phyloP scores from a whole-genome alignment of 2,888 invertebrate species.

The Athalia circularis region DNA sequence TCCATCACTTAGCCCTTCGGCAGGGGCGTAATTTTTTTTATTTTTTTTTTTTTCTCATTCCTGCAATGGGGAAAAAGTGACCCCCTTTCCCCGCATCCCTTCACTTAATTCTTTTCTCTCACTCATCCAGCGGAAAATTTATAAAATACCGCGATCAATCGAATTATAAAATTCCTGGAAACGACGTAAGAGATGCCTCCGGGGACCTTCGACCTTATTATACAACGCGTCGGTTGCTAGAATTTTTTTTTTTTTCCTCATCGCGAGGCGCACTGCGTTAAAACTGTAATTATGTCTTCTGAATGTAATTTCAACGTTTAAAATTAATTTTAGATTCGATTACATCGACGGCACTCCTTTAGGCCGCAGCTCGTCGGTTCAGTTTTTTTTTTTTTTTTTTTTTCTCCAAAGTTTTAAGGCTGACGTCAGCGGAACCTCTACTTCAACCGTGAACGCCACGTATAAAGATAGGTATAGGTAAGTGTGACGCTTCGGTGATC shows the following conservation, averaged over 20 bases:
- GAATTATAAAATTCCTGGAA: background rate
- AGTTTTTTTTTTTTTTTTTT: background rate
- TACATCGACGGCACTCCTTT: background rate
- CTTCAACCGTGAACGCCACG: too few species aligned
- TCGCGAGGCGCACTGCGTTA: background rate
- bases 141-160: background rate
- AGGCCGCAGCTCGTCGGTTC: background rate
- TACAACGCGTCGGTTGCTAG: background rate
- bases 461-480: too few species aligned
- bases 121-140: background rate
- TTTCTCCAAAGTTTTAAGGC: background rate
- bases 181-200: background rate
- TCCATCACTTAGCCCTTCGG: constrained; percentile 21
- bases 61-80: too few species aligned
- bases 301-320: constrained; percentile 4
- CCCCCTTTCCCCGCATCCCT: too few species aligned
- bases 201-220: background rate
- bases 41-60: background rate
- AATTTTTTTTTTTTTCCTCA: background rate
- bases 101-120: background rate
- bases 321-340: constrained; percentile 20
- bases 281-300: background rate
- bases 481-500: too few species aligned
- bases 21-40: background rate
- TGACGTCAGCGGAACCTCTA: constrained; percentile 24